Base-by-base conservation (phyloP, 53 echinoderm and acorn worm species). In the Glandiceps talaboti region DNA sequence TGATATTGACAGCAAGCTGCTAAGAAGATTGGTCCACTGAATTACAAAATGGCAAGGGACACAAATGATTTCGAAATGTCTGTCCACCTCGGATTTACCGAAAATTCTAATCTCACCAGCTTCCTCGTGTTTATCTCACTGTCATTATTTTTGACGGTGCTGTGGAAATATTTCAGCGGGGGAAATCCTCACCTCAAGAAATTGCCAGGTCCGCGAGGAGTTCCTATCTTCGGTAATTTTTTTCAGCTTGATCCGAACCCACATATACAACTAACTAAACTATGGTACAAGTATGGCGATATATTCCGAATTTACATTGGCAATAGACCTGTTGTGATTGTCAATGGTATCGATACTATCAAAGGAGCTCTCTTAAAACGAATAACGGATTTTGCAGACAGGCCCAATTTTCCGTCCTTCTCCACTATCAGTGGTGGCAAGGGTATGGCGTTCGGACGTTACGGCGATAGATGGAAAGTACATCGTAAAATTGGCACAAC, bases 291-390 rank as follows among this genome's bases (percentile, higher is more conserved):
- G 31, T 91, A 88, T 81, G 94, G 94, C 14, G 86, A 89, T 76
- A 84, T 99, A 27, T 99, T 85, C 80, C 90, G 89, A 73, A 99
- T 99, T 76, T 85, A 89, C 28, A 89, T 99, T 27, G 93, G 93
- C 74, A 99, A 93, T 77, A 85, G 89, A 28, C 91, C 94, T 29
- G 88, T 99, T 32, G 94, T 99, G 30, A 91, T 99, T 0, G 86
- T 99, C 25, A 94, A 94, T 45, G 99, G 99, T 73, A 77, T 84
- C 75, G 91, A 94, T n/a, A 85, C 91, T 29, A 94, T 99, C 83
- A 80, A 85, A 25, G 91, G 87, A 73, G 99, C 99, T 14, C 86
- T 99, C 27, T 88, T 91, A 28, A 89, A 86, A 1, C 99, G 94
- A 72, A 76, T 91, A 0, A 77, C 87, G 26, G 99, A 91, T 74